A percentile compares a stretch with the other conserved stretches of the same genome.
Evolutionary conservation across 2,113 vertebrate species (phyloP).

Genomic region (Mormoops blainvillei): DNA sequence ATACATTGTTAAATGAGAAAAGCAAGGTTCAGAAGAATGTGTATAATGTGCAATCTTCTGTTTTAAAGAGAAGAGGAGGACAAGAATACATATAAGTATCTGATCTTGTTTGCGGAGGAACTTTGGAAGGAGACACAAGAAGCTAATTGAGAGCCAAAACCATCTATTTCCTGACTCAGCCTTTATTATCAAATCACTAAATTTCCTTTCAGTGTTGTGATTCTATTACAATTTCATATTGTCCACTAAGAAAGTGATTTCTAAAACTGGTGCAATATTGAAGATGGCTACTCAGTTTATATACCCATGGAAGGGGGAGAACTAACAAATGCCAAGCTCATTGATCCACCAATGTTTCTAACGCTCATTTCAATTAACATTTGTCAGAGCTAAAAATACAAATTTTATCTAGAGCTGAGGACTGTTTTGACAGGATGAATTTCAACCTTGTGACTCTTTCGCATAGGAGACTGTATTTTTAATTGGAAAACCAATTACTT

Average conservation of each 20-base stretch:
- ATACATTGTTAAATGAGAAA: not conserved
- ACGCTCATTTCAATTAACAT: constrained; percentile 6
- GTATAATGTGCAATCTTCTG: not conserved
- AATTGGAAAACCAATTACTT: constrained; percentile 55
- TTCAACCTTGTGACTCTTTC: not conserved
- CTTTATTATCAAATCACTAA: not conserved
- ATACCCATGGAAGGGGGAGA: not conserved
- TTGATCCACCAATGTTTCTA: not conserved
- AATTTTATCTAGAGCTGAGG: not conserved
- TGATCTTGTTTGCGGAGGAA: not conserved
- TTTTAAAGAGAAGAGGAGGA: not conserved
- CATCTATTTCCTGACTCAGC: not conserved
- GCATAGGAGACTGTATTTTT: constrained; percentile 20
- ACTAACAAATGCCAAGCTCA: not conserved
- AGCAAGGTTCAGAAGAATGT: not conserved
- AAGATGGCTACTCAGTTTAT: not conserved
- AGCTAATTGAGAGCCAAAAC: not conserved
- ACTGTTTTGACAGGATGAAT: constrained; percentile 47
- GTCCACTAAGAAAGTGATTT: not conserved
- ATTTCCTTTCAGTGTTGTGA: not conserved
- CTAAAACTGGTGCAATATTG: not conserved
- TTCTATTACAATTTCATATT: not conserved
- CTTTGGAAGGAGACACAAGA: not conserved
- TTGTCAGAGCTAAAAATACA: constrained; percentile 36
- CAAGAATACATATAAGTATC: not conserved